Evolutionary conservation across 2,113 vertebrate genomes (phyloP), one percentile per base, ranked within the genome.

Genomic region (Datnioides undecimradiatus): DNA sequence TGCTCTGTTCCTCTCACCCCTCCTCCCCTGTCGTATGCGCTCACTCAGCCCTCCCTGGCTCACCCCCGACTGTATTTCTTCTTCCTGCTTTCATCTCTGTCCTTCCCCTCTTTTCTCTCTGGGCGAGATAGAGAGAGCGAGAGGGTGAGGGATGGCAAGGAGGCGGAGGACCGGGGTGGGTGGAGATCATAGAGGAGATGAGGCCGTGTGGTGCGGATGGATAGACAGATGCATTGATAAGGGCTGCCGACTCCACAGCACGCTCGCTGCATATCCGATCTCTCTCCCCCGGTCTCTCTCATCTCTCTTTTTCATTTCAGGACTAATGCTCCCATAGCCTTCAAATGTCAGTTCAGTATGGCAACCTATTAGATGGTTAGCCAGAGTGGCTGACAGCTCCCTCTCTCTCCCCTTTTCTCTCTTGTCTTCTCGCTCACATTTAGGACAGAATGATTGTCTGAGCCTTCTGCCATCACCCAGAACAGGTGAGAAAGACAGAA

Each of bases 221-320:
- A 90, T 88, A 82, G 93, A 93, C 88, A 92, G 93, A 94, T 91
- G 89, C 91, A 90, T 92, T 92, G 94, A 94, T 94, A 93, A 94
- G 88, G 83, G 83, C 91, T 84, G 91, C 89, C 68, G 86, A 81
- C 85, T 88, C 82, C 80, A 77, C 82, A 74, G 87, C 73, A 73
- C 73, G 65, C 86, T 80, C 63, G 38, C 80, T 87, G 92, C 90
- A 93, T 93, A 89, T 82, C 85, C 89, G 86, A 89, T 89, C 80
- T 59, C 76, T 73, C 67, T 80, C 71, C 5, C 45, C 51, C 68
- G 16, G 31, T 41, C 58, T 58, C 83, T 86, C 67, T 88, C 79
- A 63, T 90, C 64, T 79, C 70, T 76, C 83, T 79, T 86, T 91
- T 88, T 88, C 80, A 88, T 91, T 89, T 91, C 74, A 73, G 82